Percentiles rank a stretch among this genome's conserved stretches.
Conservation (phyloP, 1,140 invertebrate genomes). For the Galendromus occidentalis region DNA sequence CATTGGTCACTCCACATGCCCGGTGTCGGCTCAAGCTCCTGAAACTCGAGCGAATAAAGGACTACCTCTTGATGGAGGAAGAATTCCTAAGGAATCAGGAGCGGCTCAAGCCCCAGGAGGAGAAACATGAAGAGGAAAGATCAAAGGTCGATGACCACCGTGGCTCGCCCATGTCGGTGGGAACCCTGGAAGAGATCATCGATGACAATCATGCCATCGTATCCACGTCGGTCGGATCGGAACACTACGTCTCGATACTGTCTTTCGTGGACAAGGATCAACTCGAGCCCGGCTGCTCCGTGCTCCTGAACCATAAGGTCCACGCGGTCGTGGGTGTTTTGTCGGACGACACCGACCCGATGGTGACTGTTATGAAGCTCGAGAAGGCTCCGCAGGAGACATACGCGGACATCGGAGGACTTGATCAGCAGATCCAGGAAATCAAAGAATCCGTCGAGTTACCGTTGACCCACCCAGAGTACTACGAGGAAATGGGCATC, state of each 20-base stretch:
- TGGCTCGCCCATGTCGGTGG: constrained; percentile 98
- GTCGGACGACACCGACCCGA: constrained; percentile 98
- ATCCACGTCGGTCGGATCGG: constrained; percentile 94
- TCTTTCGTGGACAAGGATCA: constrained; percentile 99
- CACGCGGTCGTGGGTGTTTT: constrained; percentile 97
- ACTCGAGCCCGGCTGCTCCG: constrained; percentile 94
- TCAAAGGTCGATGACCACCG: constrained; percentile 90
- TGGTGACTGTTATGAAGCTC: constrained; percentile 99
- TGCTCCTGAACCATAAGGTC: constrained; percentile 91
- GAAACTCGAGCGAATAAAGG: constrained; percentile 93
- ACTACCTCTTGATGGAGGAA: constrained; percentile 97
- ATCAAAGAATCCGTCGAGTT: constrained; percentile 98
- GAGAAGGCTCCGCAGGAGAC: constrained; percentile 99
- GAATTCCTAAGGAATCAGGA: constrained; percentile 98
- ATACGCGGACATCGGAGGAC: constrained; percentile 96
- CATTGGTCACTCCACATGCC: constrained; percentile 84
- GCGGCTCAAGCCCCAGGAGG: constrained; percentile 89
- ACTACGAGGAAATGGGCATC: constrained; percentile 99
- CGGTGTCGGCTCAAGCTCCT: constrained; percentile 83
- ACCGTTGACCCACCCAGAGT: constrained; percentile 95
- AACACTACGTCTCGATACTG: constrained; percentile 97
- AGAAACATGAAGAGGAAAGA: constrained; percentile 87
- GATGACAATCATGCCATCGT: constrained; percentile 99
- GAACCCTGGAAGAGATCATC: constrained; percentile 98
- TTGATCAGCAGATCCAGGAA: constrained; percentile 99